phyloP scores from a whole-genome alignment of 64 coral and sea anemone species.

The Anthopleura sola region DNA sequence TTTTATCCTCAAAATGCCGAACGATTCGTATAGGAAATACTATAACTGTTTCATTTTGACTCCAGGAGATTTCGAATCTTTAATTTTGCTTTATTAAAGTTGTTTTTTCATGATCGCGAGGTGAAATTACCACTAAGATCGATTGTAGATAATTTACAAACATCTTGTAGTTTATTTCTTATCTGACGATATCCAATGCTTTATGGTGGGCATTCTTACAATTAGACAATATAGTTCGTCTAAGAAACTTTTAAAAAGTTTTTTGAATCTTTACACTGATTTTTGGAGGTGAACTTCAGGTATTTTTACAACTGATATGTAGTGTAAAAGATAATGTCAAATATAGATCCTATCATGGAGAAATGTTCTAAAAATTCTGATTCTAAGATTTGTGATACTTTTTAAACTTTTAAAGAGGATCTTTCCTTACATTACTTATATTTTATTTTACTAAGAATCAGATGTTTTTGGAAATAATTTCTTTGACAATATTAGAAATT shows the following conservation, averaged over 20 bases:
- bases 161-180: not conserved
- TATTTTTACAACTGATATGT: not conserved
- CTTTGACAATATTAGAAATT: not conserved
- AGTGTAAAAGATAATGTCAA: not conserved
- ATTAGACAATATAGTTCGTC: not conserved
- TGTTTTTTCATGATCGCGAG: not conserved
- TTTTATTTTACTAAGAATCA: not conserved
- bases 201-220: not conserved
- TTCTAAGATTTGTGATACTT: not conserved
- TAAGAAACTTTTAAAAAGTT: not conserved
- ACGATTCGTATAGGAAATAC: not conserved
- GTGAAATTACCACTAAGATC: not conserved
- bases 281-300: not conserved
- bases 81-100: not conserved
- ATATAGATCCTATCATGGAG: not conserved
- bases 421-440: not conserved
- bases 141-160: not conserved
- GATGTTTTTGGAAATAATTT: no score
- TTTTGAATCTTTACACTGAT: not conserved
- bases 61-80: not conserved
- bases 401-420: not conserved
- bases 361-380: not conserved
- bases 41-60: not conserved
- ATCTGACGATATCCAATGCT: no score
- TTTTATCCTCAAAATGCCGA: conserved; percentile 1